phyloP scores from a whole-genome alignment of 2,113 vertebrate genomes.

The Vimba vimba region DNA sequence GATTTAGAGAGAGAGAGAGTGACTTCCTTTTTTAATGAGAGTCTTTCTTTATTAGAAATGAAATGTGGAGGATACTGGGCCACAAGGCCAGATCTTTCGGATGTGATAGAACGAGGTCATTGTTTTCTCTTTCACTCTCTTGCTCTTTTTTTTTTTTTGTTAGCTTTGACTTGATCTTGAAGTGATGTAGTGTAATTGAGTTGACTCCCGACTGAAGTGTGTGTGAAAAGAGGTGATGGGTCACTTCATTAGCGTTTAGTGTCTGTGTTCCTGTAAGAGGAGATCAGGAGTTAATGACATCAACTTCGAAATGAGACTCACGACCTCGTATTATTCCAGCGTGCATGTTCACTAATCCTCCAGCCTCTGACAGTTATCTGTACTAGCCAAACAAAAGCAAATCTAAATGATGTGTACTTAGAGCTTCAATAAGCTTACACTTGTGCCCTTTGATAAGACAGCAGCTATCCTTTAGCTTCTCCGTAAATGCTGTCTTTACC shows the following conservation, averaged over 20 bases:
- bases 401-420: slow-evolving; percentile 24
- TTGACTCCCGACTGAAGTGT: slow-evolving; percentile 55
- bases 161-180: slow-evolving; percentile 61
- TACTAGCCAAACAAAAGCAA: slow-evolving; percentile 37
- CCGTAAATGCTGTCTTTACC: slow-evolving; percentile 4
- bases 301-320: slow-evolving; percentile 69
- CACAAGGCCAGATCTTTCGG: slow-evolving; percentile 77
- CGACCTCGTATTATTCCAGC: slow-evolving; percentile 60
- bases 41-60: slow-evolving; percentile 80
- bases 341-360: slow-evolving; percentile 32
- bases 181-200: slow-evolving; percentile 71
- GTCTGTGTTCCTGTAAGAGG: slow-evolving; percentile 70
- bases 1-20: slow-evolving; percentile 61
- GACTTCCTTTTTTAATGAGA: slow-evolving; percentile 79
- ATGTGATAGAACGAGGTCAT: slow-evolving; percentile 72
- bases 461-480: slow-evolving; percentile 18
- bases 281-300: slow-evolving; percentile 70
- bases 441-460: slow-evolving; percentile 29
- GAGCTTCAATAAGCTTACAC: slow-evolving; percentile 4
- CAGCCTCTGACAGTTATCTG: slow-evolving; percentile 18
- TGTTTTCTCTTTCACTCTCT: slow-evolving; percentile 36
- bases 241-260: slow-evolving; percentile 71
- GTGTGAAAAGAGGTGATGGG: slow-evolving; percentile 38
- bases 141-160: slow-evolving; percentile 43
- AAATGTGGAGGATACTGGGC: slow-evolving; percentile 80